Conservation (phyloP, 1,140 invertebrate genomes). For the Myzus persicae region DNA sequence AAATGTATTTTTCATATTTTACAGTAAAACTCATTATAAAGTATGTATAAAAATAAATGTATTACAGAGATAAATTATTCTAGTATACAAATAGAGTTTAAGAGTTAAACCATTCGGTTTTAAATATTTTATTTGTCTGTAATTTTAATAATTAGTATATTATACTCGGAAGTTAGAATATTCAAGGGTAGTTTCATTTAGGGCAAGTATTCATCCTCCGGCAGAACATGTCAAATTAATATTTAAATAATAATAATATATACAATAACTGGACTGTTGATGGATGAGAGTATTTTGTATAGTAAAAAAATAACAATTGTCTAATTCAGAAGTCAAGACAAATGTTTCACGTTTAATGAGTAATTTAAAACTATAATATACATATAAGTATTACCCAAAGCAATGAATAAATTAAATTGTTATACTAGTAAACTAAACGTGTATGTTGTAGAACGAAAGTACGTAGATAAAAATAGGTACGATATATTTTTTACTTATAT, state of each 20-base stretch:
- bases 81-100: neutral
- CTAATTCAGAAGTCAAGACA: neutral
- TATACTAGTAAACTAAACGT: neutral
- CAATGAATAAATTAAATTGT: neutral
- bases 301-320: neutral
- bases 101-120: neutral
- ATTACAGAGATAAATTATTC: neutral
- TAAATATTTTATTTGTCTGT: neutral
- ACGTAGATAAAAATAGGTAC: neutral
- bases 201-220: neutral
- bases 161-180: neutral
- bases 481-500: neutral
- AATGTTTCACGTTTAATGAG: neutral
- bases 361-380: neutral
- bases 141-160: neutral
- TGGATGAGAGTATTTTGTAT: neutral
- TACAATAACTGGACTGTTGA: neutral
- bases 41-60: neutral
- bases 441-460: too few relatives aligned
- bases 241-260: neutral
- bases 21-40: neutral
- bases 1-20: neutral
- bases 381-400: neutral
- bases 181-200: neutral
- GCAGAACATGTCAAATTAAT: constrained; percentile 33